A percentile compares a stretch with the other conserved stretches of the same genome.
Conservation (phyloP, 2,888 invertebrate genomes). For the Ethmia dodecea region DNA sequence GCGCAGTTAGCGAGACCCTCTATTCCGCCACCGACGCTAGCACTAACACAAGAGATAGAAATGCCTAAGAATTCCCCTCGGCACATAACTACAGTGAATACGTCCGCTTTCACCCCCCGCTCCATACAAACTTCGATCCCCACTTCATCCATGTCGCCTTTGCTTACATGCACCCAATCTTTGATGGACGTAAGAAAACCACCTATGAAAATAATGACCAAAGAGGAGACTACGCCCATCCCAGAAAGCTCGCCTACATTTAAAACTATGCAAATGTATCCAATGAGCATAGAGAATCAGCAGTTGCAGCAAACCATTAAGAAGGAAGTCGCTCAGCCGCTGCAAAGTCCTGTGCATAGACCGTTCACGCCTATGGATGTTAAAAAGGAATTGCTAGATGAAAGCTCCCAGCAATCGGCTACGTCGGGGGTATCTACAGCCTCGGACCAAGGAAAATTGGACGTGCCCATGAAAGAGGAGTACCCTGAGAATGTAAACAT, state of each 20-base stretch:
- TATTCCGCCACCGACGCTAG: slow-evolving; percentile 71
- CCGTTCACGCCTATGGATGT: slow-evolving; percentile 81
- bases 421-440: slow-evolving; percentile 77
- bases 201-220: slow-evolving; percentile 54
- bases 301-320: slow-evolving; percentile 69
- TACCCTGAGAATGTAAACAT: slow-evolving; percentile 67
- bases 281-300: slow-evolving; percentile 45
- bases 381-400: slow-evolving; percentile 84
- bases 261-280: slow-evolving; percentile 60
- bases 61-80: slow-evolving; percentile 63
- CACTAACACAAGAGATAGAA: slow-evolving; percentile 59
- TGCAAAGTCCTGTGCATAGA: slow-evolving; percentile 70
- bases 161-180: slow-evolving; percentile 62
- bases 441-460: slow-evolving; percentile 78
- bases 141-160: slow-evolving; percentile 53
- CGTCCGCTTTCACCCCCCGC: slow-evolving; percentile 56
- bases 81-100: slow-evolving; percentile 58
- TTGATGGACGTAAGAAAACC: slow-evolving; percentile 70
- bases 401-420: slow-evolving; percentile 80
- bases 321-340: slow-evolving; percentile 72
- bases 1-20: slow-evolving; percentile 87
- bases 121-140: slow-evolving; percentile 53
- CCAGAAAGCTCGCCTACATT: slow-evolving; percentile 63
- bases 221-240: slow-evolving; percentile 62
- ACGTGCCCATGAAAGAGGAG: slow-evolving; percentile 79